These are phyloP conservation scores for Sarcophaga caerulescens DNA, from an alignment of 2,888 invertebrate genomes.

Conservation along the genomic window DNA sequence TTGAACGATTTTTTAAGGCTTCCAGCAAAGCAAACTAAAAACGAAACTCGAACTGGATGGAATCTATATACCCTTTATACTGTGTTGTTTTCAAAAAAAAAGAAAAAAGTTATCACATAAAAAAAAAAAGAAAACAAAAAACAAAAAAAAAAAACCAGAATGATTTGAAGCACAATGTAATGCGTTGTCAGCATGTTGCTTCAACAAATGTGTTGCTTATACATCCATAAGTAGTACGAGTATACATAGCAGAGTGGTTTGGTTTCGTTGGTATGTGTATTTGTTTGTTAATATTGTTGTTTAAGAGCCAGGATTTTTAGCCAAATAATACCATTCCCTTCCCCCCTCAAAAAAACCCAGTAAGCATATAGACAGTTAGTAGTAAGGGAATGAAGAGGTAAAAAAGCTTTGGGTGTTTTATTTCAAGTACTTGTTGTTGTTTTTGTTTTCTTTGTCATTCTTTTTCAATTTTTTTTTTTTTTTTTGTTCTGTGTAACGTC, in stretches of 20 bases:
- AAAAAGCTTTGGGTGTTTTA: constrained; percentile 47
- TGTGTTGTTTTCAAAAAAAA: too few species aligned
- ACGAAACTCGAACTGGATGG: too few species aligned
- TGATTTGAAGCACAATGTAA: constrained; percentile 36
- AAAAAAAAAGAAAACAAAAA: too few species aligned
- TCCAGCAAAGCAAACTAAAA: too few species aligned
- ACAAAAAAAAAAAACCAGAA: not conserved
- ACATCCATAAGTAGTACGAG: not conserved
- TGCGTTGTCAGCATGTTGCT: constrained; percentile 66
- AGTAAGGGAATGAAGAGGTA: not conserved
- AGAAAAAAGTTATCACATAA: too few species aligned
- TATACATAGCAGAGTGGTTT: constrained; percentile 26
- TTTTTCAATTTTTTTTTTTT: not conserved
- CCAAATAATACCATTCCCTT: not conserved
- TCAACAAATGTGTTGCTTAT: constrained; percentile 19
- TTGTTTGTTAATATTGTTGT: constrained; percentile 21
- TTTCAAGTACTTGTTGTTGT: constrained; percentile 53
- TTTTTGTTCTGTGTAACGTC: constrained; percentile 42
- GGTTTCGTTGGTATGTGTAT: not conserved
- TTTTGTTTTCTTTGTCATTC: constrained; percentile 8
- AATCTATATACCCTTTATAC: too few species aligned
- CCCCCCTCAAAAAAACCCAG: not conserved
- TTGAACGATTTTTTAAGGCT: too few species aligned
- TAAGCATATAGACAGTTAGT: not conserved
- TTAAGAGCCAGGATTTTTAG: not conserved